Percentiles rank a stretch among this genome's conserved stretches.
Conservation (phyloP, 2,797 vertebrate genomes). For the Moxostoma hubbsi region DNA sequence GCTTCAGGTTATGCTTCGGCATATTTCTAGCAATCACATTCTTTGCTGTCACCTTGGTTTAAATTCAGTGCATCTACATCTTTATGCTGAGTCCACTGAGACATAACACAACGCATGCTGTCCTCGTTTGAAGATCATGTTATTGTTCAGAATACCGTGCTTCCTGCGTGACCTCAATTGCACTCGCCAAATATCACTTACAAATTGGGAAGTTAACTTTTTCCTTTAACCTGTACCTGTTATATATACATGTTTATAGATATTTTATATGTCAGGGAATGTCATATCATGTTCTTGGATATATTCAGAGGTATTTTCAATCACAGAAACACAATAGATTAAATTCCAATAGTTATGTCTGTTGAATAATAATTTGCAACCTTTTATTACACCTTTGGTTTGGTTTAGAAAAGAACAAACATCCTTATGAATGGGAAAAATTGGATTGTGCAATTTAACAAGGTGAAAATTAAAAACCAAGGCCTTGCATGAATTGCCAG, state of each 20-base stretch:
- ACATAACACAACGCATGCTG: background rate
- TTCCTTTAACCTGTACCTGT: background rate
- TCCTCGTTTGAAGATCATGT: background rate
- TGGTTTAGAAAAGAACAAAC: conserved; percentile 45
- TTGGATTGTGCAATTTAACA: conserved; percentile 23
- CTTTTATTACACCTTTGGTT: conserved; percentile 48
- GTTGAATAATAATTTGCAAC: background rate
- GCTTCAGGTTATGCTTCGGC: background rate
- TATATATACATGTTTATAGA: background rate
- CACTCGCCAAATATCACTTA: background rate
- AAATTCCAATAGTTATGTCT: background rate
- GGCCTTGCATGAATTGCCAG: conserved; percentile 16
- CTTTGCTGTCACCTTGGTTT: background rate
- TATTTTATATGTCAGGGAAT: background rate
- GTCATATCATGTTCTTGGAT: background rate
- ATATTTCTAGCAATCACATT: background rate
- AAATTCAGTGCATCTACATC: conserved; percentile 4
- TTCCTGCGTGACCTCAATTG: background rate
- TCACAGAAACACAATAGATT: conserved; percentile 13
- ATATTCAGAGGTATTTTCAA: background rate
- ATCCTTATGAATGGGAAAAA: conserved; percentile 27
- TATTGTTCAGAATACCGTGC: background rate
- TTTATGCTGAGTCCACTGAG: background rate
- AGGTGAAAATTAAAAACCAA: conserved; percentile 41
- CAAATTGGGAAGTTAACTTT: background rate